Evolutionary conservation across 2,113 vertebrate genomes (phyloP).

Genomic region (Rattus rattus): DNA sequence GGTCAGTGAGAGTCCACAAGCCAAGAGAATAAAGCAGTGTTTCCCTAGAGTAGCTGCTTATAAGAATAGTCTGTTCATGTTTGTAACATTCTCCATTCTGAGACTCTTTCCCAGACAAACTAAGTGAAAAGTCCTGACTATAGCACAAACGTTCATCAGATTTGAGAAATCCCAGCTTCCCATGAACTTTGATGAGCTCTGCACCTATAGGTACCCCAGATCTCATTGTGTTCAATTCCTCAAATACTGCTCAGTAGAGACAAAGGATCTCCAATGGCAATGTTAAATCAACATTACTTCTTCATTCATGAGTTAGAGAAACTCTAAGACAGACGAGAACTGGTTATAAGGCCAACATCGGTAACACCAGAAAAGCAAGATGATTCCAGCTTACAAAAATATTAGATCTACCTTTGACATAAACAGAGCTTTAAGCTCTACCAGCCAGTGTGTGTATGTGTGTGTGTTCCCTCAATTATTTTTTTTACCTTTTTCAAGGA

Average conservation of each 20-base stretch:
- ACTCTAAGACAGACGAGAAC: neutral
- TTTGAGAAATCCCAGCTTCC: neutral
- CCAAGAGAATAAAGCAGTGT: neutral
- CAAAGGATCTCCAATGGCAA: neutral
- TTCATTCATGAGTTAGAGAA: neutral
- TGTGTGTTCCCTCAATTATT: neutral
- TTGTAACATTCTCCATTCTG: neutral
- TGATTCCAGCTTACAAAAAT: slow-evolving; percentile 12
- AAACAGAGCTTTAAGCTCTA: neutral
- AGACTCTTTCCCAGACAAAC: neutral
- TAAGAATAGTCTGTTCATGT: neutral
- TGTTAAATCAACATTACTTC: neutral
- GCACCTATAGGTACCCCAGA: neutral
- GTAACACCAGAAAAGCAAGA: slow-evolving; percentile 12
- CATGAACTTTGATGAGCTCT: neutral
- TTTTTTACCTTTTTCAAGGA: neutral
- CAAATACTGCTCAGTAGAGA: neutral
- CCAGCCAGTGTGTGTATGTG: neutral
- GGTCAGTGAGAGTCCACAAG: neutral
- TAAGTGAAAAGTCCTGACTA: neutral
- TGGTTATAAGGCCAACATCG: neutral
- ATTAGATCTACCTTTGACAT: neutral
- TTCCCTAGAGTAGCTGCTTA: neutral
- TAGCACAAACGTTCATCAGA: neutral
- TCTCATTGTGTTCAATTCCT: neutral